A percentile compares a stretch with the other conserved stretches of the same genome.
Evolutionary conservation across 2,888 invertebrate species (phyloP).

Genomic region (Adelognathus sp.): DNA sequence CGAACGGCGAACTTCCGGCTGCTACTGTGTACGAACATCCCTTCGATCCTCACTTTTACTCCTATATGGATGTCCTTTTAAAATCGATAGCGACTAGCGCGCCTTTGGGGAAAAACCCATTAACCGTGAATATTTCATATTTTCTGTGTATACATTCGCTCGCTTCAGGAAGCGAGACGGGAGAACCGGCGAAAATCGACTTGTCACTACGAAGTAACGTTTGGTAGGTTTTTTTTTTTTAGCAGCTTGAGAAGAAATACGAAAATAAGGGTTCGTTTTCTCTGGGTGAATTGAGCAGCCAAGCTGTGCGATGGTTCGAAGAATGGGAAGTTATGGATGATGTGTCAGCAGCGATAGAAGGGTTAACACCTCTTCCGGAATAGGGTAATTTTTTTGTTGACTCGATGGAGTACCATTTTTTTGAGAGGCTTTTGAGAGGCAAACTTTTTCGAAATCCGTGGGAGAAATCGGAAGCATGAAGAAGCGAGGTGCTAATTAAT

Average conservation of each 20-base stretch:
- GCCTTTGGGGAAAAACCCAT: conserved; percentile 48
- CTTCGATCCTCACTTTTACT: background rate
- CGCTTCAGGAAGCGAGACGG: background rate
- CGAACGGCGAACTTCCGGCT: conserved; percentile 14
- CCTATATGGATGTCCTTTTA: conserved; percentile 1
- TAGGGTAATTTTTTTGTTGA: no score
- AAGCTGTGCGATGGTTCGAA: no score
- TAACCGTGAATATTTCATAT: conserved; percentile 48
- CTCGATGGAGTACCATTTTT: no score
- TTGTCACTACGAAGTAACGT: conserved; percentile 5
- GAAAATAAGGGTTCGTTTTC: background rate
- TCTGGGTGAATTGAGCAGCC: background rate
- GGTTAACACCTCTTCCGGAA: no score
- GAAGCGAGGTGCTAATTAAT: no score
- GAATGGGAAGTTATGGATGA: no score
- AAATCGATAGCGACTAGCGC: conserved; percentile 42
- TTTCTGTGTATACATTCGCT: conserved; percentile 11
- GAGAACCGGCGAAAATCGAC: conserved; percentile 6
- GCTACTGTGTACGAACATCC: background rate
- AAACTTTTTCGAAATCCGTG: no score
- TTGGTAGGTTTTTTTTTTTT: background rate
- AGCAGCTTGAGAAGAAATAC: background rate
- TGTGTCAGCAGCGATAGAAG: no score
- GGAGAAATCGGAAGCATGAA: no score
- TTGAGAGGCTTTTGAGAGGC: no score